Base-by-base conservation (phyloP, 1,140 invertebrate species). In the Aphelinus certus region DNA sequence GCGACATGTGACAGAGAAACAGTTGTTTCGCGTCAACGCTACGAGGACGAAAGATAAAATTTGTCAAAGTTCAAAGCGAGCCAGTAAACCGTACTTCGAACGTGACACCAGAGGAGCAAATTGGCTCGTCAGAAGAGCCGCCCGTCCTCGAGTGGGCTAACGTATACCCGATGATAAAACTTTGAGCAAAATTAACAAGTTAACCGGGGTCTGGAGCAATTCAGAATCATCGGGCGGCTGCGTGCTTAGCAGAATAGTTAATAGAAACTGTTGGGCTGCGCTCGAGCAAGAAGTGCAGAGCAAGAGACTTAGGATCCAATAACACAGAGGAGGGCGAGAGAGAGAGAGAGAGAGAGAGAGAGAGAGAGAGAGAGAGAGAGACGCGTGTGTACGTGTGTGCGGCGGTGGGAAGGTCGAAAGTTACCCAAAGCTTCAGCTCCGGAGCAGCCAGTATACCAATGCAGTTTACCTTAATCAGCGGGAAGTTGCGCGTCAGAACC, bases 401-500 rank as follows among this genome's bases (percentile, higher is more conserved):
- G 61, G 66, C 73, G 53, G 64, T 70, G 58, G 68, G 68, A 75
- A 51, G 53, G 53, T 69, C 61, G 73, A 70, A 75, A 75, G 73
- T 75, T 75, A 69, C 1, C 49, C 42, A 4, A 5, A 68, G 55
- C 9, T 10, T 47, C n/a, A 45, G 61, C 61, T 10, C 46, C 6
- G 48, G 42, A 42, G 46, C 46, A 62, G 60, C 42, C 2, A 26
- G 45, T 3, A 45, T 45, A 10, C 61, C 10, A 9, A 63, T n/a
- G 45, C 53, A 78, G 79, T 79, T 81, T 79, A 78, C 79, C 79
- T 75, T 78, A 79, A 82, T 82, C 81, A 78, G 79, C 76, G 67
- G 66, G 64, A 80, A 82, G 81, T 81, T 82, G 79, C 56, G 74
- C 65, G 61, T 62, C 53, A 68, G 64, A 66, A 63, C 61, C 66